Conservation (phyloP, 2,113 vertebrate genomes). For the Hassar affinis region DNA sequence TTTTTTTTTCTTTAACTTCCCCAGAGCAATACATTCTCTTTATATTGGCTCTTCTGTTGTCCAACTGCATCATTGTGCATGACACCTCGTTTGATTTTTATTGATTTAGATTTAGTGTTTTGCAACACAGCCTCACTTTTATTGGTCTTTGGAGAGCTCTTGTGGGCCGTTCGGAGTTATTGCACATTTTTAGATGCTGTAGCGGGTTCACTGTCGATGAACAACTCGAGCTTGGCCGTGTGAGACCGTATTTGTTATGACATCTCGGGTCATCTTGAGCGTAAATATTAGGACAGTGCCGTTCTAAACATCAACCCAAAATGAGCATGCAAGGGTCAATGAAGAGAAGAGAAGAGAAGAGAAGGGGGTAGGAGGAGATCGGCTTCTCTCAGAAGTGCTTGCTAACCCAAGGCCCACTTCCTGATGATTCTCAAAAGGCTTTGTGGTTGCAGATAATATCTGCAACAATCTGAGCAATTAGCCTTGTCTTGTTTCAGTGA, state of each 20-base stretch:
- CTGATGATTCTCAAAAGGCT: constrained; percentile 23
- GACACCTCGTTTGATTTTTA: constrained; percentile 22
- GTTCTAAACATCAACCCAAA: constrained; percentile 42
- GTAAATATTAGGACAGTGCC: constrained; percentile 65
- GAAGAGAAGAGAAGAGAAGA: not conserved
- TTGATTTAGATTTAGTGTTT: constrained; percentile 27
- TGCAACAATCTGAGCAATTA: constrained; percentile 31
- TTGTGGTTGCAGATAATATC: not conserved
- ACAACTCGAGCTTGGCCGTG: constrained; percentile 36
- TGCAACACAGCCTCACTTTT: constrained; percentile 33
- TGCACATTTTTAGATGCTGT: constrained; percentile 37
- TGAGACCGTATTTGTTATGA: constrained; percentile 65
- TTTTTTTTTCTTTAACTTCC: not conserved
- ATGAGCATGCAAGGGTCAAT: constrained; percentile 7
- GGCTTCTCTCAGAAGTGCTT: constrained; percentile 7
- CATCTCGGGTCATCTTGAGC: constrained; percentile 22
- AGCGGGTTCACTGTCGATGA: constrained; percentile 9
- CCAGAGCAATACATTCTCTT: constrained; percentile 6
- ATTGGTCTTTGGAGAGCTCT: not conserved
- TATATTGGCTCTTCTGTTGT: constrained; percentile 15
- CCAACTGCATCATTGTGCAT: not conserved
- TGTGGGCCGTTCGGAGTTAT: not conserved
- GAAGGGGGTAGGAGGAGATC: not conserved
- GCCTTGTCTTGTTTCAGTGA: constrained; percentile 1
- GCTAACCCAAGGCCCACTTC: constrained; percentile 39